A percentile compares a stretch with the other conserved stretches of the same genome.
These are phyloP conservation scores for Bombus cullumanus DNA, from an alignment of 1,140 invertebrate genomes.

Conservation along the genomic window DNA sequence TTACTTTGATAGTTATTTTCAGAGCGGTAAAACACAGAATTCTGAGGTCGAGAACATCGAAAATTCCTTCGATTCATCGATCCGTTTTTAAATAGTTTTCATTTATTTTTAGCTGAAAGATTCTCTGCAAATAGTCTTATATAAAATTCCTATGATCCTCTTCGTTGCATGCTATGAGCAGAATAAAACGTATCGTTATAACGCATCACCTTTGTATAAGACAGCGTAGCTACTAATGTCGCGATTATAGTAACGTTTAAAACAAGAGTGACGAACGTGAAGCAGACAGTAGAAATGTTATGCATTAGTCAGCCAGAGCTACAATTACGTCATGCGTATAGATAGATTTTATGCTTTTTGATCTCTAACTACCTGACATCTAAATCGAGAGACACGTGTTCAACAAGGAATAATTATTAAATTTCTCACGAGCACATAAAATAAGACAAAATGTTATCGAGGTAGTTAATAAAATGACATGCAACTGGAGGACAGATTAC, in stretches of 20 bases:
- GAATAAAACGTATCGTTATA: neutral
- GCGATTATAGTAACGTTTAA: neutral
- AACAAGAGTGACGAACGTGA: constrained; percentile 4
- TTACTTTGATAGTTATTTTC: constrained; percentile 52
- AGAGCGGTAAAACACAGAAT: constrained; percentile 23
- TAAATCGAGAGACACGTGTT: neutral
- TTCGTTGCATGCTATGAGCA: neutral
- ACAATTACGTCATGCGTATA: constrained; percentile 49
- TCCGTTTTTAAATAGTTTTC: constrained; percentile 9
- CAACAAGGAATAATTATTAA: neutral
- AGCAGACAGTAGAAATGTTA: constrained; percentile 58
- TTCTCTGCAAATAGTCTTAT: constrained; percentile 44
- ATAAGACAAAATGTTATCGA: neutral
- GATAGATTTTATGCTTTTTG: neutral
- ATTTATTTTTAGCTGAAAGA: constrained; percentile 53
- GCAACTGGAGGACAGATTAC: neutral
- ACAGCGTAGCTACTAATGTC: no score
- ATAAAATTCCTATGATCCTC: constrained; percentile 9
- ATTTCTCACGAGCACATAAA: neutral
- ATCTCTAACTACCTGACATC: neutral
- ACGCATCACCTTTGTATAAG: neutral
- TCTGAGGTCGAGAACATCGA: constrained; percentile 53
- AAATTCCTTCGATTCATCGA: constrained; percentile 58
- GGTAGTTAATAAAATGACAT: neutral
- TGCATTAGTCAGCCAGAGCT: constrained; percentile 52